Evolutionary conservation across 2,113 vertebrate genomes (phyloP), one percentile per base, ranked within the genome.

Genomic region (Probosciger aterrimus): DNA sequence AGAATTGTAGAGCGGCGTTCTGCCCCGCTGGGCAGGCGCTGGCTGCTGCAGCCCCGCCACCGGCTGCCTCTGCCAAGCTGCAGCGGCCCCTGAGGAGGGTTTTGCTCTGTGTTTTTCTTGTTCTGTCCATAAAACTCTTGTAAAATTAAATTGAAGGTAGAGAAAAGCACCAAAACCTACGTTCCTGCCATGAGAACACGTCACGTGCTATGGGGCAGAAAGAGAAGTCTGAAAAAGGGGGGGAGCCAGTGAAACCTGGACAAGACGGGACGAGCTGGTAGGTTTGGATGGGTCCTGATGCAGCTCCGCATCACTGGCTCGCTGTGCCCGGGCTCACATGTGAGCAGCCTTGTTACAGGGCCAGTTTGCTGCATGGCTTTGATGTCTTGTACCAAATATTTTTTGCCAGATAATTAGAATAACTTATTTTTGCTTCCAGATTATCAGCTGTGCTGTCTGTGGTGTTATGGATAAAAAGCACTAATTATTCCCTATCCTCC

Each of bases 281-380:
- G n/a, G 24, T 44, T 43, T 5, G 27, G 11, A 10, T 25, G 22
- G 33, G 41, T 24, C 14, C 68, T 46, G 3, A 1, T 15, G 17
- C 57, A 3, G 0, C 41, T 41, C 69, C 14, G 5, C 33, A 4
- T 31, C 0, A 0, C 67, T 18, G 68, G 8, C 10, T 2, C 13
- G 33, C 43, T 43, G 49, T 47, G 3, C n/a, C n/a, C 18, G 44
- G 31, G 5, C 41, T 23, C 2, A 19, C 30, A 0, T 28, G 11
- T 4, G 16, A 85, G 46, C 55, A 44, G 33, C 46, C 25, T n/a
- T 46, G 20, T 25, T n/a, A 18, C 39, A 22, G 18, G 12, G 33
- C 12, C 33, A n/a, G 1, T 24, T 63, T 76, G 43, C 37, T 64
- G n/a, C 43, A 4, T 10, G 33, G 44, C 65, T 78, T 24, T 7